Evolutionary conservation across 2,113 vertebrate genomes (phyloP).

Genomic region (Sylvia atricapilla): DNA sequence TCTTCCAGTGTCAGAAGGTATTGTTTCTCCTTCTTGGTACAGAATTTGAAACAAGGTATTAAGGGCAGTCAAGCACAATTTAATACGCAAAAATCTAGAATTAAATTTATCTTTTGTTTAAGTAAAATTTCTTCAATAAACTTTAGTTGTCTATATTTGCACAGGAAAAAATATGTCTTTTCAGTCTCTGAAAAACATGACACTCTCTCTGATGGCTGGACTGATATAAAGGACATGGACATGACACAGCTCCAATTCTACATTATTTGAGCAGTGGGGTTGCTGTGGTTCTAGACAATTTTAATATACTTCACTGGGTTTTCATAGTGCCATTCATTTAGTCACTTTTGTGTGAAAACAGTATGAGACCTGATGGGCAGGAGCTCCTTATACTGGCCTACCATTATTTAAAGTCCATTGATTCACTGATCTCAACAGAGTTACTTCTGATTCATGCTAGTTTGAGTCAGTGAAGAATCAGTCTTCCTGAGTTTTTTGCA

Average conservation of each 20-base stretch:
- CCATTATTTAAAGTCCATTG: not conserved
- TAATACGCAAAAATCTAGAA: not conserved
- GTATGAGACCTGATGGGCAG: not conserved
- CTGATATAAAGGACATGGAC: not conserved
- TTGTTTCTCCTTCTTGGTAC: not conserved
- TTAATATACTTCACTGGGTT: not conserved
- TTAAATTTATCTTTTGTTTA: not conserved
- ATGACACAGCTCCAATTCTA: not conserved
- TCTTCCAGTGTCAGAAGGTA: not conserved
- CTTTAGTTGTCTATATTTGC: not conserved
- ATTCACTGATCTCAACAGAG: not conserved
- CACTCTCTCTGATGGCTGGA: not conserved
- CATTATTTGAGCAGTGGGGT: not conserved
- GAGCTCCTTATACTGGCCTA: not conserved
- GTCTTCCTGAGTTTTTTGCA: not conserved
- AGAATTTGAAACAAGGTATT: not conserved
- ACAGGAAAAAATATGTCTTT: not conserved
- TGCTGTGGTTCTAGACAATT: not conserved
- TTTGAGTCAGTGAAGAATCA: not conserved
- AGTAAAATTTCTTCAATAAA: not conserved
- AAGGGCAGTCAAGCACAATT: not conserved
- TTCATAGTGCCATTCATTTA: not conserved
- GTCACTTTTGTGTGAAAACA: not conserved
- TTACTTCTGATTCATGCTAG: not conserved
- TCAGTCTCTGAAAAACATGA: not conserved